Evolutionary conservation across 35 echinoderm and acorn worm genomes (phyloP).

Genomic region (Ophiothrix spiculata): DNA sequence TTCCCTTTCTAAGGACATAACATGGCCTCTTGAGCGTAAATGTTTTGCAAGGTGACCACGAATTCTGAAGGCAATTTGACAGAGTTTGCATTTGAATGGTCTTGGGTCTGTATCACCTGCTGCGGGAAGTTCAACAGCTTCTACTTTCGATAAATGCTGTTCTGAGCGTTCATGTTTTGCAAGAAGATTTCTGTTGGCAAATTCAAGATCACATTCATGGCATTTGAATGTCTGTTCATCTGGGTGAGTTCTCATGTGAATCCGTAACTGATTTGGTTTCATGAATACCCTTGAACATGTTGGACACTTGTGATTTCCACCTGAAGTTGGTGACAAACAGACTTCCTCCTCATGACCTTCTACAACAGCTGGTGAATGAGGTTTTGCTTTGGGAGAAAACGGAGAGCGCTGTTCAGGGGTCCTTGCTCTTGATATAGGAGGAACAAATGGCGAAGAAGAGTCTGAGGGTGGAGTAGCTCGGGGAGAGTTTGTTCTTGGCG

Average conservation of each 20-base stretch:
- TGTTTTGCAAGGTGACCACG: conserved; percentile 98
- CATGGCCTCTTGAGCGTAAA: conserved; percentile 78
- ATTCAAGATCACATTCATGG: conserved; percentile 75
- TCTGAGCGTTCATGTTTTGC: conserved; percentile 94
- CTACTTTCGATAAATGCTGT: conserved; percentile 83
- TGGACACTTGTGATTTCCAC: conserved; percentile 76
- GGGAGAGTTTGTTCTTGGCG: no score
- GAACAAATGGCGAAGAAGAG: conserved; percentile 9
- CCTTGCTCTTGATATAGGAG: conserved; percentile 22
- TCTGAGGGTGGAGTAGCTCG: neutral
- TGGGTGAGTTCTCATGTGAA: conserved; percentile 77
- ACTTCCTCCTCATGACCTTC: conserved; percentile 2
- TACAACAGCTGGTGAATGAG: neutral
- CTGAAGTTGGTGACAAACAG: conserved; percentile 23
- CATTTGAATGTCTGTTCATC: conserved; percentile 74
- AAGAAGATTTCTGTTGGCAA: conserved; percentile 64
- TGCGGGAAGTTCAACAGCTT: conserved; percentile 83
- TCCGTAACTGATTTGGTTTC: conserved; percentile 92
- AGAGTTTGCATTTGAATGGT: conserved; percentile 98
- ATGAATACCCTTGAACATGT: conserved; percentile 78
- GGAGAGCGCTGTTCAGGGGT: conserved; percentile 20
- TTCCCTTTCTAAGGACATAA: conserved; percentile 82
- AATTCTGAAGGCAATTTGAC: conserved; percentile 92
- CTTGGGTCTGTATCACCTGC: conserved; percentile 73
- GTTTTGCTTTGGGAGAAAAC: conserved; percentile 3